Evolutionary conservation across 2,888 invertebrate species (phyloP).

Genomic region (Neuroscelio doddi): DNA sequence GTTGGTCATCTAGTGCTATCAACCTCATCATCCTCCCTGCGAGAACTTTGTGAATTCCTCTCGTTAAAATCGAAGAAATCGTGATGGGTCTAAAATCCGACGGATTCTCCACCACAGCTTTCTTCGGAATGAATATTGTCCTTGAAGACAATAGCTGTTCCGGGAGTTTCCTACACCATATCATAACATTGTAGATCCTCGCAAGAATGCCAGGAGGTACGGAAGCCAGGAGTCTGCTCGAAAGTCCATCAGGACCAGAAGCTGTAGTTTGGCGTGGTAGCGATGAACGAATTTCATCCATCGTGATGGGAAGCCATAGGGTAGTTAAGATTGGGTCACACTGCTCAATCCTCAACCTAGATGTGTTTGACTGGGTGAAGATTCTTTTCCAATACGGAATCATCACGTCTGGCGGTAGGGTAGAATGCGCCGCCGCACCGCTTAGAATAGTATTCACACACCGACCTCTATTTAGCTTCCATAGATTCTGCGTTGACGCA

Average conservation of each 20-base stretch:
- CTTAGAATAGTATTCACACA: too few relatives aligned
- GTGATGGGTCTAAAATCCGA: constrained; percentile 22
- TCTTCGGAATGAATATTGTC: constrained; percentile 1
- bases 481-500: too few relatives aligned
- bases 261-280: constrained; percentile 16
- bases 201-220: constrained; percentile 22
- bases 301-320: neutral
- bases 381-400: constrained; percentile 2
- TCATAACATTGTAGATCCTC: constrained; percentile 37
- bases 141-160: neutral
- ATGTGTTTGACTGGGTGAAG: neutral
- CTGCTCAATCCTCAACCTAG: too few relatives aligned
- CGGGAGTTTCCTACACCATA: neutral
- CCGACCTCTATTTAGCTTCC: too few relatives aligned
- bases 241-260: constrained; percentile 45
- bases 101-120: neutral
- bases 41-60: constrained; percentile 11
- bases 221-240: constrained; percentile 18
- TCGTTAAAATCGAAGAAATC: constrained; percentile 17
- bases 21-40: too few relatives aligned
- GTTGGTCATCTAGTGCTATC: constrained; percentile 38
- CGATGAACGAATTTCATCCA: neutral
- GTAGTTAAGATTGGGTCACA: too few relatives aligned
- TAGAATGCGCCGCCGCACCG: too few relatives aligned
- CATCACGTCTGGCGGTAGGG: neutral